phyloP scores from a whole-genome alignment of 2,888 invertebrate genomes.

The Prosapia bicincta region DNA sequence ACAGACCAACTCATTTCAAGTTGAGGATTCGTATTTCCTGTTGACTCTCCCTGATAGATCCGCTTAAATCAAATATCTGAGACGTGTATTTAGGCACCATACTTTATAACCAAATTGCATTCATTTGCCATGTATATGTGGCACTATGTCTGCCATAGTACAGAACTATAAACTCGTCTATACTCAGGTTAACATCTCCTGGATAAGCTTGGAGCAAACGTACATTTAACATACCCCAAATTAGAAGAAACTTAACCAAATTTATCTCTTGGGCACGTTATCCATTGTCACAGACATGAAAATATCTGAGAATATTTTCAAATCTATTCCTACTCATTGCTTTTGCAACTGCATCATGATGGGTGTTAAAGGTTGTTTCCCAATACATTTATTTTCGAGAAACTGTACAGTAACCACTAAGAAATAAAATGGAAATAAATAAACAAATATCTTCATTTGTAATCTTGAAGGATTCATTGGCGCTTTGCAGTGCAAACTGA shows the following conservation, averaged over 20 bases:
- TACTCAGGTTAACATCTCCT: constrained; percentile 14
- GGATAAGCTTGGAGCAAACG: constrained; percentile 24
- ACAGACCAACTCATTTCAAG: neutral
- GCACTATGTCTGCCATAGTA: constrained; percentile 32
- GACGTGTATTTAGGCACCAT: constrained; percentile 17
- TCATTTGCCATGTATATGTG: constrained; percentile 30
- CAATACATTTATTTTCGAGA: too few species aligned
- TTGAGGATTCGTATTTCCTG: neutral
- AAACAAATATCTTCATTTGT: too few species aligned
- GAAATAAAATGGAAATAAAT: too few species aligned
- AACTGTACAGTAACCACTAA: too few species aligned
- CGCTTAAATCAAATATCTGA: neutral
- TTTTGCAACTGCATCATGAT: too few species aligned
- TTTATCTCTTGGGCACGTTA: neutral
- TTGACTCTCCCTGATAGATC: too few species aligned
- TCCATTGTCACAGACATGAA: neutral
- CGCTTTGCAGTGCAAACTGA: too few species aligned
- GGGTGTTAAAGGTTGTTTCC: too few species aligned
- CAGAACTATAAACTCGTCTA: constrained; percentile 33
- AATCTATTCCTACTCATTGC: too few species aligned
- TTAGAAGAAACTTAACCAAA: constrained; percentile 31
- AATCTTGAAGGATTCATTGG: too few species aligned
- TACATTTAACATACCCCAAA: constrained; percentile 26
- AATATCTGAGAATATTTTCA: neutral
- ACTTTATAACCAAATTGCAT: constrained; percentile 29